These are phyloP conservation scores for Bagarius yarrelli DNA, from an alignment of 2,113 vertebrate species.

Conservation along the genomic window DNA sequence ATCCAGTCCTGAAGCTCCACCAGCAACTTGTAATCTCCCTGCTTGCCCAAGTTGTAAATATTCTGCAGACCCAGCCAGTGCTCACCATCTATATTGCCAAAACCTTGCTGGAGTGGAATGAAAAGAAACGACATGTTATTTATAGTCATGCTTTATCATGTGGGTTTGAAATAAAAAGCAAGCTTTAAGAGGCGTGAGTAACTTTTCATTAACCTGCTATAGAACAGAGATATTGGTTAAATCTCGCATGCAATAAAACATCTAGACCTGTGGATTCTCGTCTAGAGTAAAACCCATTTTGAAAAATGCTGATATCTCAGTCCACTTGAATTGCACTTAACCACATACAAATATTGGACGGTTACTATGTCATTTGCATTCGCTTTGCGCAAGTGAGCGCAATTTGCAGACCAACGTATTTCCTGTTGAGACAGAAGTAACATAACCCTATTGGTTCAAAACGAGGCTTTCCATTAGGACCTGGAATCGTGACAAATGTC, in stretches of 20 bases:
- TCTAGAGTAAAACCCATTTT: background rate
- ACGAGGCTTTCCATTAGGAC: constrained; percentile 28
- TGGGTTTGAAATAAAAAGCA: background rate
- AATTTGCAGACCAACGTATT: constrained; percentile 14
- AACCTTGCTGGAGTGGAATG: constrained; percentile 82
- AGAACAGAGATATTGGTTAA: background rate
- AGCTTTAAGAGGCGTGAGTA: background rate
- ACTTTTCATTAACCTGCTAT: constrained; percentile 14
- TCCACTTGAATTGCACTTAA: background rate
- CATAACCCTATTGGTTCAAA: constrained; percentile 35
- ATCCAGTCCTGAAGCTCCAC: constrained; percentile 98
- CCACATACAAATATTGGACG: constrained; percentile 30
- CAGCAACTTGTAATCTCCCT: constrained; percentile 90
- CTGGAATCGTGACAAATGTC: constrained; percentile 19
- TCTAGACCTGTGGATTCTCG: background rate
- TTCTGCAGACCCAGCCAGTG: constrained; percentile 95
- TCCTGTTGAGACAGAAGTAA: constrained; percentile 16
- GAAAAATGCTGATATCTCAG: constrained; percentile 17
- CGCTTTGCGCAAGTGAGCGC: constrained; percentile 13
- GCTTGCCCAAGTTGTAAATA: constrained; percentile 88
- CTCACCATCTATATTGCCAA: constrained; percentile 92
- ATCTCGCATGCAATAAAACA: background rate
- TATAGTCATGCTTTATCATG: background rate
- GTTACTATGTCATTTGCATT: background rate
- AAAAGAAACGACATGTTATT: background rate